A percentile compares a stretch with the other conserved stretches of the same genome.
These are phyloP conservation scores for Seriola quinqueradiata DNA, from an alignment of 2,113 vertebrate genomes.

Conservation along the genomic window DNA sequence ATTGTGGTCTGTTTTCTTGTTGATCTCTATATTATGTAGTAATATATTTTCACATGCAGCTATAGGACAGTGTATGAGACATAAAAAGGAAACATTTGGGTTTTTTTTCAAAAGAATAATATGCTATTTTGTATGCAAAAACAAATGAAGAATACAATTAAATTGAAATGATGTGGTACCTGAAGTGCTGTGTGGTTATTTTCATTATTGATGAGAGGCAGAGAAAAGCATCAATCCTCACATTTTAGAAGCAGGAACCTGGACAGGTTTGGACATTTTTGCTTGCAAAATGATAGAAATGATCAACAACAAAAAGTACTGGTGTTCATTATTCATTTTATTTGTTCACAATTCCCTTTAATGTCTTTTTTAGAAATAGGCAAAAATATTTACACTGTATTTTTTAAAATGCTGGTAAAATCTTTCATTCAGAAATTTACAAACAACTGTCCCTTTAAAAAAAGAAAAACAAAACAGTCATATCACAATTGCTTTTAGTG, in stretches of 20 bases:
- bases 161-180: constrained; percentile 79
- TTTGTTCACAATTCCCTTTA: constrained; percentile 63
- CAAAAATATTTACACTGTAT: constrained; percentile 17
- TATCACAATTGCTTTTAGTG: neutral
- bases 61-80: constrained; percentile 76
- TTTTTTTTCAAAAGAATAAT: constrained; percentile 67
- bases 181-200: neutral
- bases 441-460: constrained; percentile 35
- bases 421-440: constrained; percentile 22
- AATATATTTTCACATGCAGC: constrained; percentile 89
- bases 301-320: neutral
- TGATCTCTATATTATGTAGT: constrained; percentile 84
- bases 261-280: neutral
- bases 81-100: constrained; percentile 72
- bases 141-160: constrained; percentile 77
- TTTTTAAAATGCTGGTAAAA: constrained; percentile 45
- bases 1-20: constrained; percentile 79
- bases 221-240: neutral
- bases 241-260: too few relatives aligned
- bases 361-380: constrained; percentile 26
- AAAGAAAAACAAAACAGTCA: neutral
- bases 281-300: neutral
- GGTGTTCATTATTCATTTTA: constrained; percentile 29
- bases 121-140: constrained; percentile 82
- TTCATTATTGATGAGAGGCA: too few relatives aligned